Evolutionary conservation across 2,113 vertebrate genomes (phyloP).

Genomic region (Bubo blakistoni): DNA sequence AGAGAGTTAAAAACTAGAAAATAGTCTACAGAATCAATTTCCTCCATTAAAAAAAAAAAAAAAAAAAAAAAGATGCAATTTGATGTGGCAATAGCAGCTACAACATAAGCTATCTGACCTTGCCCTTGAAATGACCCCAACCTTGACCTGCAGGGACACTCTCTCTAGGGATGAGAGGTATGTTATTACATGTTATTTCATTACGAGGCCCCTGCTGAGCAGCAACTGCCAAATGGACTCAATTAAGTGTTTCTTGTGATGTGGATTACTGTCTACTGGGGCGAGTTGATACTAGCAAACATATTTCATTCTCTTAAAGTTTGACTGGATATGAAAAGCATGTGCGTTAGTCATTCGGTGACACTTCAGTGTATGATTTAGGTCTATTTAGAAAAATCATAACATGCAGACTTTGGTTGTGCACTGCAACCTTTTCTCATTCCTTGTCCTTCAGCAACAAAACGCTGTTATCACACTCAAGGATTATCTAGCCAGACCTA

Average conservation of each 20-base stretch:
- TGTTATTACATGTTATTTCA: conserved; percentile 63
- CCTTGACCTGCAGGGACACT: conserved; percentile 33
- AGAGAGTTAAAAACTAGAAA: background rate
- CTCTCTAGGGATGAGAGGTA: conserved; percentile 25
- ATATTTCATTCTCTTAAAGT: conserved; percentile 50
- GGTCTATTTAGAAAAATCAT: conserved; percentile 9
- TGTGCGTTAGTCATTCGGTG: background rate
- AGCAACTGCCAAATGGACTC: conserved; percentile 48
- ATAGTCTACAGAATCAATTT: background rate
- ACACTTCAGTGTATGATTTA: conserved; percentile 23
- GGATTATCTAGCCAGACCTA: background rate
- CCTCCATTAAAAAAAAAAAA: background rate
- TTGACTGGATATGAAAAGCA: conserved; percentile 47
- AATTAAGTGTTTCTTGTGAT: conserved; percentile 57
- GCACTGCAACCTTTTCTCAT: background rate
- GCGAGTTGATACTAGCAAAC: conserved; percentile 13
- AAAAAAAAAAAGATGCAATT: background rate
- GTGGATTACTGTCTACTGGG: conserved; percentile 40
- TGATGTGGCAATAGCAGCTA: background rate
- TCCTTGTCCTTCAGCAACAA: background rate
- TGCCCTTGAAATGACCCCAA: background rate
- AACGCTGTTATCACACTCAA: background rate
- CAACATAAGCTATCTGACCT: background rate
- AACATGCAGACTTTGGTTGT: background rate
- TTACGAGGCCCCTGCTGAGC: conserved; percentile 51